Evolutionary conservation across 23 tunicate genomes (phyloP).

Genomic region (Oikopleura dioica): DNA sequence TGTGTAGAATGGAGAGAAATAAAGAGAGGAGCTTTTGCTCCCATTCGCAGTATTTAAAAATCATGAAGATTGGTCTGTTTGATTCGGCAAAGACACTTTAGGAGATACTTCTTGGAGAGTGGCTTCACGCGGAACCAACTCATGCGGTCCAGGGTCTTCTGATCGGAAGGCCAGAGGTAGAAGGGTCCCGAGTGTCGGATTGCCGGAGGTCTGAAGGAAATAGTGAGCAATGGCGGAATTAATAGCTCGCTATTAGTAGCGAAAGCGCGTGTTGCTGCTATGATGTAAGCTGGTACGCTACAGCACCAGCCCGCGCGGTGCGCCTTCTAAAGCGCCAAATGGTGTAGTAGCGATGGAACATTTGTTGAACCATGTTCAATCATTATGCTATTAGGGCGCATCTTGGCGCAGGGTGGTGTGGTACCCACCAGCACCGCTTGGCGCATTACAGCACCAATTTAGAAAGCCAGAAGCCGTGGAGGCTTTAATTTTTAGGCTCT

Average conservation of each 20-base stretch:
- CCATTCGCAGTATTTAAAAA: neutral
- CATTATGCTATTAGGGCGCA: neutral
- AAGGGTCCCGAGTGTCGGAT: conserved; percentile 10
- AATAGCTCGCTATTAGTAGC: neutral
- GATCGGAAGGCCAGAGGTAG: conserved; percentile 13
- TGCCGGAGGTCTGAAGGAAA: neutral
- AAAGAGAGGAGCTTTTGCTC: too few relatives aligned
- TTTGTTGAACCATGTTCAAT: conserved; percentile 13
- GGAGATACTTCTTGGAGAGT: neutral
- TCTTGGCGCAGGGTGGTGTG: neutral
- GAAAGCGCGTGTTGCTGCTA: too few relatives aligned
- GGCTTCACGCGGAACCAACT: conserved; percentile 1
- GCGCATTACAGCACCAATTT: conserved; percentile 6
- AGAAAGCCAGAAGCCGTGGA: neutral
- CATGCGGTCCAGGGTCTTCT: conserved; percentile 8
- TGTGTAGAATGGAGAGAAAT: too few relatives aligned
- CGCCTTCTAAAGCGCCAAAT: neutral
- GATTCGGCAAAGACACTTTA: conserved; percentile 1
- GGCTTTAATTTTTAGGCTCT: too few relatives aligned
- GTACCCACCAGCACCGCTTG: neutral
- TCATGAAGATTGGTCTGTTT: conserved; percentile 3
- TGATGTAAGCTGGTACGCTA: too few relatives aligned
- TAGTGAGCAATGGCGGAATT: neutral
- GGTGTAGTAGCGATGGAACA: neutral
- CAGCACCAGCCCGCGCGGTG: too few relatives aligned